A percentile compares a stretch with the other conserved stretches of the same genome.
Conservation (phyloP, 2,797 vertebrate genomes). For the Falco biarmicus region DNA sequence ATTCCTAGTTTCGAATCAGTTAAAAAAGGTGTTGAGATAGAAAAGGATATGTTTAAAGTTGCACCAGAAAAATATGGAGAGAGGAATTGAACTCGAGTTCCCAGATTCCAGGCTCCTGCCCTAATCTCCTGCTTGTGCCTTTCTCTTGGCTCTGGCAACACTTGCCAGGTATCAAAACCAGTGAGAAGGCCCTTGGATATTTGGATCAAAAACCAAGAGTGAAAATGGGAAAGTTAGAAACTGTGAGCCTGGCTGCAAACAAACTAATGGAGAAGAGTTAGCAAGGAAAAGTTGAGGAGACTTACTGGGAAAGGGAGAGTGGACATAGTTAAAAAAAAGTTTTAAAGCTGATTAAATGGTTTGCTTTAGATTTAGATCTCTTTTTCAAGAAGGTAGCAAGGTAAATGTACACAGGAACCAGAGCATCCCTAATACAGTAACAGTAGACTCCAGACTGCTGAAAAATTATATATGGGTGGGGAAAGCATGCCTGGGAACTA, state of each 20-base stretch:
- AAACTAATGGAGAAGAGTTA: neutral
- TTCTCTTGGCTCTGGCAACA: neutral
- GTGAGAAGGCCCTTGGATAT: neutral
- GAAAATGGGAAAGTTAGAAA: neutral
- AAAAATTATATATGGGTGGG: neutral
- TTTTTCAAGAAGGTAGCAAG: neutral
- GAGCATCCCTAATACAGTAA: neutral
- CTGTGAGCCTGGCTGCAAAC: neutral
- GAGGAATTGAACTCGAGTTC: neutral
- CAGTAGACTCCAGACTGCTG: neutral
- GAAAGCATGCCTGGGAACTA: neutral
- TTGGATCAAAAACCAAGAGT: neutral
- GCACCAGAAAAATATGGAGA: neutral
- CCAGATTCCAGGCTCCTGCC: neutral
- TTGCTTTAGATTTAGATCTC: neutral
- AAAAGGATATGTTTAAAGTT: neutral
- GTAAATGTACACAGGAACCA: neutral
- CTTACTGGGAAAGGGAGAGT: neutral
- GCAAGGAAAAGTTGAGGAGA: neutral
- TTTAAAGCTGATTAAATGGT: neutral
- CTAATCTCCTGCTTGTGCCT: neutral
- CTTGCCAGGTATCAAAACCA: neutral
- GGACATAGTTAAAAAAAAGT: neutral
- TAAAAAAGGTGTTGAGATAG: neutral
- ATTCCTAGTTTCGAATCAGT: neutral